Evolutionary conservation across 2,113 vertebrate genomes (phyloP).

Genomic region (Salvator merianae): DNA sequence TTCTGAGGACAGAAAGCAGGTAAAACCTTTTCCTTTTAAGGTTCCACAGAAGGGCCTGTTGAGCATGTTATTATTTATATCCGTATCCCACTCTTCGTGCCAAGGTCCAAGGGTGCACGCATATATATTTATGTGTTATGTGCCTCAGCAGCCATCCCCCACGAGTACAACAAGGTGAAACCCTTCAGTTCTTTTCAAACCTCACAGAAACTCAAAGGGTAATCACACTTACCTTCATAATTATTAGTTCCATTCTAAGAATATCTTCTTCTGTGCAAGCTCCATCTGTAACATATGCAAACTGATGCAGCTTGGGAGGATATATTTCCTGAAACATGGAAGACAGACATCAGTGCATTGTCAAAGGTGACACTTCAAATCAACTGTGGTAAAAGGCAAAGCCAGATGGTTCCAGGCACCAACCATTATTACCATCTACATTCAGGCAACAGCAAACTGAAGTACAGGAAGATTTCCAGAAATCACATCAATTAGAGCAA

Average conservation of each 20-base stretch:
- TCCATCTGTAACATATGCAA: conserved; percentile 96
- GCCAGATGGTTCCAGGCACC: background rate
- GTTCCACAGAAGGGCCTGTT: no score
- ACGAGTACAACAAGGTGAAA: no score
- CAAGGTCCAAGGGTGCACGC: no score
- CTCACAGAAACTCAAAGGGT: background rate
- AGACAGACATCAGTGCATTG: background rate
- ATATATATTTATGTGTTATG: no score
- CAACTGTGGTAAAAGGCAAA: background rate
- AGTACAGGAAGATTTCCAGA: background rate
- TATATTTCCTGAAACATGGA: conserved; percentile 88
- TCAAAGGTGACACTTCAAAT: background rate
- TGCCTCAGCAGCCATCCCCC: no score
- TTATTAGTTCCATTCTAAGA: conserved; percentile 91
- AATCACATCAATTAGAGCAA: background rate
- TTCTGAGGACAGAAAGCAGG: no score
- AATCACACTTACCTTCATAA: conserved; percentile 88
- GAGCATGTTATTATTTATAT: no score
- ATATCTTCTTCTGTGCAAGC: conserved; percentile 95
- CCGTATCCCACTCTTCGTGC: no score
- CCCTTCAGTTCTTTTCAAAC: background rate
- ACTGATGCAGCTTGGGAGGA: conserved; percentile 94
- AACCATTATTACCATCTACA: background rate
- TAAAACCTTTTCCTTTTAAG: no score
- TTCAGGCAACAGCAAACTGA: background rate